Percentiles rank a stretch among this genome's conserved stretches.
phyloP scores from a whole-genome alignment of 2,797 vertebrate genomes.

The Phrynocephalus forsythii region DNA sequence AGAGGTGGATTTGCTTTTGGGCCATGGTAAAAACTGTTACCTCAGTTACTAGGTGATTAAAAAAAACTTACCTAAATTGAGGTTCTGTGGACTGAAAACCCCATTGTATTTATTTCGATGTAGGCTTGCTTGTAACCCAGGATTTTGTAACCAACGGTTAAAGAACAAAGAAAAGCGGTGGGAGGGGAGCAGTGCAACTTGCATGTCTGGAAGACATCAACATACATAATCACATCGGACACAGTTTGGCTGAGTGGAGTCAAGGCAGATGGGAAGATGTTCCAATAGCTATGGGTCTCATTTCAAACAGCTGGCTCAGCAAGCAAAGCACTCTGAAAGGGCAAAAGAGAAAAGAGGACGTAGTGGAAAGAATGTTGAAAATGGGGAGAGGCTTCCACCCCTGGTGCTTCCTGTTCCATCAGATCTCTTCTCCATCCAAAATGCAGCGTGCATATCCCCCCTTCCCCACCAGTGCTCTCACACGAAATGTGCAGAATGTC shows the following conservation, averaged over 20 bases:
- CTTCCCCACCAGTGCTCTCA: background rate
- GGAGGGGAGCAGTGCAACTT: background rate
- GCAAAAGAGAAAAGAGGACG: background rate
- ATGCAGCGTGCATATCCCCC: too few relatives aligned
- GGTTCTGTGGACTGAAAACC: background rate
- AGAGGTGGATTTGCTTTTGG: background rate
- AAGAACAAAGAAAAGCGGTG: too few relatives aligned
- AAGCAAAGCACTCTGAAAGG: background rate
- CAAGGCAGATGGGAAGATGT: slow-evolving; percentile 4
- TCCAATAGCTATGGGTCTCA: background rate
- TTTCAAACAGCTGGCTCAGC: slow-evolving; percentile 13
- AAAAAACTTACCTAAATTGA: background rate
- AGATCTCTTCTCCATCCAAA: background rate
- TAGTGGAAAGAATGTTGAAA: background rate
- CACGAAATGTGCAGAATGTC: background rate
- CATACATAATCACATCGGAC: slow-evolving; percentile 21
- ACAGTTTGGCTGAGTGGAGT: slow-evolving; percentile 7
- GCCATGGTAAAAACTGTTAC: background rate
- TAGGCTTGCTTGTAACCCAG: background rate
- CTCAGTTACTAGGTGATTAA: background rate
- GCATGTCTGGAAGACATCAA: slow-evolving; percentile 21
- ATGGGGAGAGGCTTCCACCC: background rate
- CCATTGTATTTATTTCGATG: background rate
- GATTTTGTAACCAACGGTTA: background rate
- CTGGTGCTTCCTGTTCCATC: background rate